Evolutionary conservation across 2,797 vertebrate genomes (phyloP).

Genomic region (Leptoclinus maculatus): DNA sequence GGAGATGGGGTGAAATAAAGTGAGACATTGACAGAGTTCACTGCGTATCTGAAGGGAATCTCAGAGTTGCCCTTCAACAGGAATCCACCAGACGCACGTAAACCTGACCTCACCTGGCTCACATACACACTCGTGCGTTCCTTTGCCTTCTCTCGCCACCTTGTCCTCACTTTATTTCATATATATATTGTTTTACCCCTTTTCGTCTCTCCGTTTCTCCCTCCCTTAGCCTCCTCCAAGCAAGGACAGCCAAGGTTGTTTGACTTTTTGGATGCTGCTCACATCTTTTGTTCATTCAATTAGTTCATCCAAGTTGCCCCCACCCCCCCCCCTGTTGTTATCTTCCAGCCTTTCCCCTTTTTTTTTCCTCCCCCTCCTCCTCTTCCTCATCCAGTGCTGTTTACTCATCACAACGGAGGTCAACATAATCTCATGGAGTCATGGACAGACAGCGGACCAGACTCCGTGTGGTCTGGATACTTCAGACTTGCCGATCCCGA

Average conservation of each 20-base stretch:
- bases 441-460: constrained; percentile 52
- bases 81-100: constrained; percentile 31
- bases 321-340: background rate
- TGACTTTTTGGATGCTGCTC: constrained; percentile 61
- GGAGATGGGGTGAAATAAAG: constrained; percentile 68
- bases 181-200: constrained; percentile 21
- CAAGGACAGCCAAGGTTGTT: constrained; percentile 74
- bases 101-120: constrained; percentile 45
- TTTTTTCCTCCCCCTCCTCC: constrained; percentile 25
- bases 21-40: constrained; percentile 71
- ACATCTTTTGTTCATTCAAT: constrained; percentile 75
- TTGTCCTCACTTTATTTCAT: constrained; percentile 21
- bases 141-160: constrained; percentile 1
- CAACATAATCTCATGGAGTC: constrained; percentile 71
- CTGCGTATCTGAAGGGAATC: constrained; percentile 67
- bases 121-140: constrained; percentile 16
- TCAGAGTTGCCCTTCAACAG: constrained; percentile 73
- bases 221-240: constrained; percentile 23
- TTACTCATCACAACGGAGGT: constrained; percentile 69
- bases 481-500: constrained; percentile 45
- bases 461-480: constrained; percentile 45
- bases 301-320: constrained; percentile 61
- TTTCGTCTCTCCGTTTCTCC: constrained; percentile 25
- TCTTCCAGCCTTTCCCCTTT: constrained; percentile 19
- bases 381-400: constrained; percentile 46